Evolutionary conservation across 2,888 invertebrate species (phyloP).

Genomic region (Rambutsinella grinnellia): DNA sequence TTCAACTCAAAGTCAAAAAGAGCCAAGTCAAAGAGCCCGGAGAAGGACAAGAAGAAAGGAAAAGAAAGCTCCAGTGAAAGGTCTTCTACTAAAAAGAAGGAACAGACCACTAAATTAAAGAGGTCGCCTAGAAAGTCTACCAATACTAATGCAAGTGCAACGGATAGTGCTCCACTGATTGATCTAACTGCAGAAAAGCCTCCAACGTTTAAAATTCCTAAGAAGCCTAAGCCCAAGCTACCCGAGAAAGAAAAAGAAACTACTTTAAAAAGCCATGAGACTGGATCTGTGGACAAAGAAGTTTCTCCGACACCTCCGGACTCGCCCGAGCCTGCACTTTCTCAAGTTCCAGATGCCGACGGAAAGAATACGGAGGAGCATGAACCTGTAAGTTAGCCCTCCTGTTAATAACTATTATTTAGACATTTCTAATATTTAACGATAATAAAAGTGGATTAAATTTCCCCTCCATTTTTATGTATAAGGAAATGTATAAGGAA

Average conservation of each 20-base stretch:
- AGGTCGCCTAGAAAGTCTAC: too few species aligned
- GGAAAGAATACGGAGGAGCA: conserved; percentile 11
- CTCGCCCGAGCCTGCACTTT: conserved; percentile 41
- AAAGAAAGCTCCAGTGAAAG: conserved; percentile 12
- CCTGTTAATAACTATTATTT: neutral
- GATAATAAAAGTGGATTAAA: too few species aligned
- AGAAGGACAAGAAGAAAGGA: conserved; percentile 6
- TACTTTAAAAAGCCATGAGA: neutral
- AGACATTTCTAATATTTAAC: neutral
- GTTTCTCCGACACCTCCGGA: conserved; percentile 24
- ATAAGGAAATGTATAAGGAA: too few species aligned
- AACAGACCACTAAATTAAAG: neutral
- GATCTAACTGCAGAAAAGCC: conserved; percentile 27
- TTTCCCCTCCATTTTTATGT: too few species aligned
- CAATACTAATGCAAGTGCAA: too few species aligned
- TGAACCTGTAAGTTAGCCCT: conserved; percentile 35
- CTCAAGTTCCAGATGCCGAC: conserved; percentile 36
- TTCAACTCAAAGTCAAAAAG: neutral
- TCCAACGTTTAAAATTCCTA: conserved; percentile 35
- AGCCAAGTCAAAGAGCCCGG: conserved; percentile 22
- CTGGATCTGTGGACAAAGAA: conserved; percentile 1
- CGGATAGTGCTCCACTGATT: too few species aligned
- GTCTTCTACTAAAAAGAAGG: neutral
- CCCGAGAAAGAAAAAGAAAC: neutral
- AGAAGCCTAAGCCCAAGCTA: conserved; percentile 33